Evolutionary conservation across 2,113 vertebrate species (phyloP), one percentile per base, ranked within the genome.

Genomic region (Pipa parva): DNA sequence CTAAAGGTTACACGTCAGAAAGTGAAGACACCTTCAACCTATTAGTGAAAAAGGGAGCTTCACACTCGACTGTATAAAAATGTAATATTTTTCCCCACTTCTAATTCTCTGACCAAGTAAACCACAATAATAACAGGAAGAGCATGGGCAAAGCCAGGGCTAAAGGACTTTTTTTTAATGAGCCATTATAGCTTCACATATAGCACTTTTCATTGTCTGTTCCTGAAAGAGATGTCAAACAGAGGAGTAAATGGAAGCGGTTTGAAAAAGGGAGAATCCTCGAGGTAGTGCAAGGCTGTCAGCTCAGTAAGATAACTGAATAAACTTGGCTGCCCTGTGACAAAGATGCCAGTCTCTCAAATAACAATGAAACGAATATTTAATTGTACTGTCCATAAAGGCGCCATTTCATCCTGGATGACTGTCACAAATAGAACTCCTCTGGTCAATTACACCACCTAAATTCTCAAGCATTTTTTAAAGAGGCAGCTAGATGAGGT

Each of bases 161-260:
- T 71, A 73, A 76, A 79, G 76, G 67, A 65, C 70, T n/a, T 76
- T 66, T 72, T 76, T 83, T 79, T 83, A 83, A 84, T 79, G 82
- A 89, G 81, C 84, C 79, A 80, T 83, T 80, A 81, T 78, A 84
- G 78, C 68, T 56, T 49, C 64, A 77, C 49, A 0, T 67, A 63
- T 48, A 63, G 76, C 71, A 76, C 66, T 71, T 56, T 63, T 76
- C 63, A 77, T 76, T 70, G 31, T 62, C 9, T 72, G 63, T 60
- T 77, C 71, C 78, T 84, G 63, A 77, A 84, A 83, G 77, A 70
- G 42, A 68, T 73, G 64, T 58, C 78, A 86, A 81, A 79, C 76
- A 81, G 68, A 73, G 63, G 50, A 68, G 73, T 76, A 76, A 77
- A 77, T 73, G 69, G 59, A 59, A 76, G 78, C 69, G 73, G 66